phyloP scores from a whole-genome alignment of 1,140 invertebrate genomes.

The Drosophila bifasciata region DNA sequence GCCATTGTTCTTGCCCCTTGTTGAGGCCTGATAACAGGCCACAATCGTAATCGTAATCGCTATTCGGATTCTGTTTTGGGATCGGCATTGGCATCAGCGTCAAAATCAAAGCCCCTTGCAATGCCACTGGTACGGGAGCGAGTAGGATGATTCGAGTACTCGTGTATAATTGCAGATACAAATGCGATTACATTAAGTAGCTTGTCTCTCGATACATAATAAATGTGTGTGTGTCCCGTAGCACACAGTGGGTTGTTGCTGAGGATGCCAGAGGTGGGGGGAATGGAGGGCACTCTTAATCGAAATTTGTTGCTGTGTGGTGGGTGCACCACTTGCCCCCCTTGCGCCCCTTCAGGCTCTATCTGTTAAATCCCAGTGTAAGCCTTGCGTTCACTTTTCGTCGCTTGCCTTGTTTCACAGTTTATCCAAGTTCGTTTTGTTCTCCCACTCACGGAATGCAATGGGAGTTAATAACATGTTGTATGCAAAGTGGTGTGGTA shows the following conservation, averaged over 20 bases:
- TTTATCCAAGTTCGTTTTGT: constrained; percentile 41
- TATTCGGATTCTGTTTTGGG: constrained; percentile 30
- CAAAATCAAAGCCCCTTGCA: constrained; percentile 44
- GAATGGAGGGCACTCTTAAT: background rate
- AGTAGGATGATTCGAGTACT: constrained; percentile 1
- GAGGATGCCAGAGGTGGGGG: background rate
- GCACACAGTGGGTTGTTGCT: background rate
- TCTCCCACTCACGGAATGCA: constrained; percentile 13
- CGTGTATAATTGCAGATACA: constrained; percentile 67
- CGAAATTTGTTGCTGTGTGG: background rate
- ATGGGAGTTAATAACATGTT: constrained; percentile 29
- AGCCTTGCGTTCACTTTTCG: constrained; percentile 55
- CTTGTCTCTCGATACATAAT: constrained; percentile 59
- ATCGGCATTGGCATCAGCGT: constrained; percentile 21
- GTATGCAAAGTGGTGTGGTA: constrained; percentile 22
- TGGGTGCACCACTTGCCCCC: background rate
- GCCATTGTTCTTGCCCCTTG: constrained; percentile 10
- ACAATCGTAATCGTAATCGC: constrained; percentile 53
- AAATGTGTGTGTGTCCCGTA: constrained; percentile 17
- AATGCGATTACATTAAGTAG: constrained; percentile 78
- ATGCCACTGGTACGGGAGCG: background rate
- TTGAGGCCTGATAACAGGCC: constrained; percentile 53
- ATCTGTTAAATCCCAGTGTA: constrained; percentile 37
- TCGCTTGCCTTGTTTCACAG: constrained; percentile 16
- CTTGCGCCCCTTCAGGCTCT: background rate